Evolutionary conservation across 1,140 invertebrate genomes (phyloP), one percentile per base, ranked within the genome.

Genomic region (Cryptotermes secundus): DNA sequence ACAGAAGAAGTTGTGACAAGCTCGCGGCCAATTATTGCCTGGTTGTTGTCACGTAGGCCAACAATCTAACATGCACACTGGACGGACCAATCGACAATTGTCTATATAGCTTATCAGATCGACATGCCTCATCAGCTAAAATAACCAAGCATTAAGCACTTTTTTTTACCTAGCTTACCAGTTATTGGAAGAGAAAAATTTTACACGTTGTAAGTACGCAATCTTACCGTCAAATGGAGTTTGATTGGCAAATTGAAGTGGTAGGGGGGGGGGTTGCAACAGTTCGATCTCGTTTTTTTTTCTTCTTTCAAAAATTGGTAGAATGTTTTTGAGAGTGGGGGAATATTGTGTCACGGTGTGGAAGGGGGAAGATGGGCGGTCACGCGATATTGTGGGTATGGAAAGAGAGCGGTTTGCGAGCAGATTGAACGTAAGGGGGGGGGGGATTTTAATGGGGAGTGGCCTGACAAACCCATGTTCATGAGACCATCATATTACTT

Each of bases 401-500:
- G 59, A 65, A 65, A 65, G 59, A 65, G n/a, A 65, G 59, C 12
- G 59, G 26, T 65, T 65, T 65, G 59, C 59, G 26, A 65, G 59
- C 45, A 45, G 45, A 45, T 45, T 45, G 45, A 45, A 45, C 12
- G n/a, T n/a, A 65, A 26, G 6, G 3, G 59, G n/a, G 59, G 59
- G 0, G 59, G 59, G 59, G n/a, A 31, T 31, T 72, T 72, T 72
- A n/a, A 72, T 72, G n/a, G 59, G 59, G 59, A 72, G 59, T 26
- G 59, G 59, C 26, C 59, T n/a, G 59, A 72, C 59, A 72, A 72
- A 72, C 59, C 59, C 31, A 72, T 31, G 59, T 72, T 72, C 59
- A 72, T 72, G 26, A 72, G 9, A 2, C 59, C 59, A 31, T 72
- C 59, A 72, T 26, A 72, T 72, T 72, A 31, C 59, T 9, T 72